Base-by-base conservation (phyloP, 1,140 invertebrate genomes). In the Drosophila tropicalis region DNA sequence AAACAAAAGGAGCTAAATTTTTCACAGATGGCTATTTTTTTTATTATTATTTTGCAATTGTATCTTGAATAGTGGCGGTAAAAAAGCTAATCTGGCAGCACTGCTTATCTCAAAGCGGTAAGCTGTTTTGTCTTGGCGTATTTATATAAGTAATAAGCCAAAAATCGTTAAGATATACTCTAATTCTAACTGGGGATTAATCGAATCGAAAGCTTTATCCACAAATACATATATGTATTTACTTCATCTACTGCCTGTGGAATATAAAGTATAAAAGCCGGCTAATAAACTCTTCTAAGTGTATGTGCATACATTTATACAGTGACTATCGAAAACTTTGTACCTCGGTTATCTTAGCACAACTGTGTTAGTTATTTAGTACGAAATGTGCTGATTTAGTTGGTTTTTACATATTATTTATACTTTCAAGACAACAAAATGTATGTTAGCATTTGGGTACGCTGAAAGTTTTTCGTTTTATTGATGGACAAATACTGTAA, bases 281-380 rank as follows among this genome's bases (percentile, higher is more conserved):
- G 17, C 44, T 51, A 47, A 1, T 44, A 25, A 25, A 62, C 17
- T 54, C 39, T n/a, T 13, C 69, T 6, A 34, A 34, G 29, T 17
- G 57, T 60, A 57, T 15, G 25, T n/a, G 32, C 56, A 36, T 40
- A 63, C 55, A 44, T 60, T 36, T 12, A 36, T 36, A 36, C 34
- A 36, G 51, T 66, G 57, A 22, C 13, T 9, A 36, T 58, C n/a
- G n/a, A 15, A 58, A 15, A 41, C 2, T 6, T 47, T 47, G 15
- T 47, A 19, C 15, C 3, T 5, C 0, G 10, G 9, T 36, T 36
- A 10, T 36, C 34, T 36, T 9, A 10, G 34, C 34, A 10, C 9
- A 3, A 29, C 5, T 36, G 34, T 36, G 34, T 36, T 36, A 12
- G 34, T 36, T 10, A 36, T 36, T 36, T 12, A 2, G 29, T 29